Evolutionary conservation across 1,140 invertebrate species (phyloP), one percentile per base, ranked within the genome.

Genomic region (Ooceraea biroi): DNA sequence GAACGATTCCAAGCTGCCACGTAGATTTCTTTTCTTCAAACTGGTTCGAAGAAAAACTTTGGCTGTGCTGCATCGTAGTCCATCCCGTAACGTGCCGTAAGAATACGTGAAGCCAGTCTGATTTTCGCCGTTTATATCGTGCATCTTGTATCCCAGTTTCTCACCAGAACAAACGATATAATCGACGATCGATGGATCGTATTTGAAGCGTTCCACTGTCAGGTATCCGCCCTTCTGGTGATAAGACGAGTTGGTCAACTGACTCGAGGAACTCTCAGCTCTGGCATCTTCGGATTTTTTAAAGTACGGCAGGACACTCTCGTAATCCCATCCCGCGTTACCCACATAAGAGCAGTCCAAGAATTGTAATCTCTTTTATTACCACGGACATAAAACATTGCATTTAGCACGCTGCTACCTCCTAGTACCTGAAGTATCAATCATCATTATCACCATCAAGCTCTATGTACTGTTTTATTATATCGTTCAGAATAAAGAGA

Each of bases 361-460:
- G 57, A 93, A 93, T 99, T 97, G 90, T 98, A 99, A 93, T 99
- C 98, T 3, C 92, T 94, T 52, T 95, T 96, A 93, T 99, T 98
- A 0, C 98, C 98, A 46, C 98, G 94, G 0, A 98, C 96, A 87
- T 98, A 99, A 50, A 98, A 95, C 98, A 99, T 98, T 3, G 97
- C 97, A 91, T 99, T 99, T 14, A 98, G 93, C 3, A 96, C 96
- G 86, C 97, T 98, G 1, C 96, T 97, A 2, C 98, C 98, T 11
- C 98, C 98, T 4, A 98, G 91, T 1, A 48, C 71, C 84, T 85
- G 3, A 3, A 73, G 0, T 46, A 60, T 60, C 19, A 1, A 19
- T 46, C 3, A 57, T 27, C 27, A 55, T 41, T 0, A 12, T 46
- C 19, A 5, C n/a, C n/a, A n/a, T 36, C 36, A 27, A 25, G 25